A percentile compares a stretch with the other conserved stretches of the same genome.
Evolutionary conservation across 35 echinoderm and acorn worm species (phyloP).

Genomic region (Lytechinus pictus): DNA sequence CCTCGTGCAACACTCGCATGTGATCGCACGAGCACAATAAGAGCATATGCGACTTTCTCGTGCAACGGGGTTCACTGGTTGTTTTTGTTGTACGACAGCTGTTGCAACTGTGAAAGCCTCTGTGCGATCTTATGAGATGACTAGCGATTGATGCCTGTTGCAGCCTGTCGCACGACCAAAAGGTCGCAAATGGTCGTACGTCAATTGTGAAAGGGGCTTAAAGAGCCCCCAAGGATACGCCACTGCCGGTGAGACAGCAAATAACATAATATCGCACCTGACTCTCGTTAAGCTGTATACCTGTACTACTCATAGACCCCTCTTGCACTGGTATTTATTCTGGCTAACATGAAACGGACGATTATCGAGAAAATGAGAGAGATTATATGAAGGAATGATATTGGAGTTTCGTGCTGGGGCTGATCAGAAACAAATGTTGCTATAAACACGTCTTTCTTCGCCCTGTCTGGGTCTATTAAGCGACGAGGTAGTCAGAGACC

Average conservation of each 20-base stretch:
- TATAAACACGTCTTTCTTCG: background rate
- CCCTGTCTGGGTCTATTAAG: background rate
- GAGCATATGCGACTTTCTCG: no score
- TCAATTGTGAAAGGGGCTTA: no score
- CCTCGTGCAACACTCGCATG: no score
- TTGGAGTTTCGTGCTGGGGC: background rate
- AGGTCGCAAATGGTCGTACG: no score
- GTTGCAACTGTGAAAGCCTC: no score
- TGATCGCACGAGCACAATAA: no score
- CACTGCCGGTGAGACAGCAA: constrained; percentile 7
- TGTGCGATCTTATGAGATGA: no score
- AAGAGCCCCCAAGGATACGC: background rate
- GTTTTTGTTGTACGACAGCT: no score
- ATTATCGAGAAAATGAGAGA: background rate
- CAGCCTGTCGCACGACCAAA: no score
- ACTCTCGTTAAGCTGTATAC: background rate
- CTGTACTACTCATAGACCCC: background rate
- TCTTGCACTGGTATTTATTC: background rate
- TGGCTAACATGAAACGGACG: background rate
- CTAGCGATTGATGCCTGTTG: no score
- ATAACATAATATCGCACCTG: background rate
- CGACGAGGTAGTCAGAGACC: background rate
- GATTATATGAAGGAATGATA: background rate
- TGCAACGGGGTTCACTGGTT: no score
- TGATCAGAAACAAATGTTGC: background rate